These are phyloP conservation scores for Pelusios castaneus DNA, from an alignment of 2,113 vertebrate genomes.

Conservation along the genomic window DNA sequence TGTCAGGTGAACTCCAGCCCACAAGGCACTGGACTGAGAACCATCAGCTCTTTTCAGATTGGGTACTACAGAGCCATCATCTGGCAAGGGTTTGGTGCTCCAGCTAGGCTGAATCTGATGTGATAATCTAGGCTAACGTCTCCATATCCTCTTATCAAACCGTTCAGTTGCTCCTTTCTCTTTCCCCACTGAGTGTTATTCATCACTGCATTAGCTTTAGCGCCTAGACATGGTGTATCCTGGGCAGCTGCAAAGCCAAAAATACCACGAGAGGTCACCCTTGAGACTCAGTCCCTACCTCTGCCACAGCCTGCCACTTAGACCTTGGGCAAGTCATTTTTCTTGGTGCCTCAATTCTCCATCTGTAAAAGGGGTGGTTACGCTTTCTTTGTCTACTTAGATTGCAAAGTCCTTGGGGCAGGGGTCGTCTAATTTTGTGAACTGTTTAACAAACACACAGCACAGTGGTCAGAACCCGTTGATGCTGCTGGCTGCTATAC, in stretches of 20 bases:
- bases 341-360: not conserved
- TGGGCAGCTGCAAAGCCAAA: fast-evolving
- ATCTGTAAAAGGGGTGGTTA: fast-evolving
- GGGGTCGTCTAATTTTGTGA: not conserved
- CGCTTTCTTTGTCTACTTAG: fast-evolving
- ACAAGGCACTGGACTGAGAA: not conserved
- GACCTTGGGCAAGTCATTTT: not conserved
- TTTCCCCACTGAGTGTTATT: not conserved
- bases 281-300: not conserved
- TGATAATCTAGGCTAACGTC: not conserved
- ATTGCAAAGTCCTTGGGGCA: not conserved
- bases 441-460: not conserved
- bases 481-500: not conserved
- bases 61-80: not conserved
- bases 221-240: fast-evolving
- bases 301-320: not conserved
- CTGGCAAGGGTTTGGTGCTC: not conserved
- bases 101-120: not conserved
- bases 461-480: not conserved
- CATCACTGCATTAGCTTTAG: fast-evolving
- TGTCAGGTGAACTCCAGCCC: not conserved
- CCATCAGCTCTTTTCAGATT: not conserved
- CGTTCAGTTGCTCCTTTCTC: not conserved
- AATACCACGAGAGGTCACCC: not conserved
- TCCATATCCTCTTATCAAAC: not conserved